These are phyloP conservation scores for Notospermus geniculatus DNA, from an alignment of 1,140 invertebrate species.

Conservation along the genomic window DNA sequence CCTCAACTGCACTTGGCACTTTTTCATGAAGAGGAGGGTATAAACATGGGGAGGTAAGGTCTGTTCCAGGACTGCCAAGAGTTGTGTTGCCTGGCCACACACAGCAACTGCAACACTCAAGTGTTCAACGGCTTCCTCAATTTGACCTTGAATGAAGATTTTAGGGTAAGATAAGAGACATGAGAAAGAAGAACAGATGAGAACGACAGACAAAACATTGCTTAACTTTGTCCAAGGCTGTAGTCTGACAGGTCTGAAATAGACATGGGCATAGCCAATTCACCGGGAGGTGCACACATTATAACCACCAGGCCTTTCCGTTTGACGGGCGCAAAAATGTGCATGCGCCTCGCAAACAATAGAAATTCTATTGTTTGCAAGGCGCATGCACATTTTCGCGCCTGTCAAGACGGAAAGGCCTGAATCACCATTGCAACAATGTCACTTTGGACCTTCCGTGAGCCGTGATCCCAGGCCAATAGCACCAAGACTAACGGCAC, in stretches of 20 bases:
- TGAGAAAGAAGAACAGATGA: not conserved
- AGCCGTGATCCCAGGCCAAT: too few relatives aligned
- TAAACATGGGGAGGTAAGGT: conserved; percentile 90
- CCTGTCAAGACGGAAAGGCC: too few relatives aligned
- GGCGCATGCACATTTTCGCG: too few relatives aligned
- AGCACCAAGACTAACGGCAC: too few relatives aligned
- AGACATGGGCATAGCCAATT: not conserved
- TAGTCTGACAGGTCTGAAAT: not conserved
- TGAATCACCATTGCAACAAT: too few relatives aligned
- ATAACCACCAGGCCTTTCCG: too few relatives aligned
- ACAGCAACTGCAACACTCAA: conserved; percentile 92
- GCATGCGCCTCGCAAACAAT: too few relatives aligned
- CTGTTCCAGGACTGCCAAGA: conserved; percentile 90
- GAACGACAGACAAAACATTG: not conserved
- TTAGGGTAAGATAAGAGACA: not conserved
- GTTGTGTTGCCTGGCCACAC: conserved; percentile 89
- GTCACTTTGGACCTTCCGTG: too few relatives aligned
- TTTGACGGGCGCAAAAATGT: too few relatives aligned
- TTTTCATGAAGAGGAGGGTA: conserved; percentile 79
- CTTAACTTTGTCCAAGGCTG: not conserved
- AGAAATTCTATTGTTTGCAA: too few relatives aligned
- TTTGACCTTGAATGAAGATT: conserved; percentile 61
- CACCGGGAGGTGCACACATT: not conserved
- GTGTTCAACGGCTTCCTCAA: conserved; percentile 90
- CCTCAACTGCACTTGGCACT: conserved; percentile 67